phyloP scores from a whole-genome alignment of 2,888 invertebrate genomes.

The Chironomus riparius region DNA sequence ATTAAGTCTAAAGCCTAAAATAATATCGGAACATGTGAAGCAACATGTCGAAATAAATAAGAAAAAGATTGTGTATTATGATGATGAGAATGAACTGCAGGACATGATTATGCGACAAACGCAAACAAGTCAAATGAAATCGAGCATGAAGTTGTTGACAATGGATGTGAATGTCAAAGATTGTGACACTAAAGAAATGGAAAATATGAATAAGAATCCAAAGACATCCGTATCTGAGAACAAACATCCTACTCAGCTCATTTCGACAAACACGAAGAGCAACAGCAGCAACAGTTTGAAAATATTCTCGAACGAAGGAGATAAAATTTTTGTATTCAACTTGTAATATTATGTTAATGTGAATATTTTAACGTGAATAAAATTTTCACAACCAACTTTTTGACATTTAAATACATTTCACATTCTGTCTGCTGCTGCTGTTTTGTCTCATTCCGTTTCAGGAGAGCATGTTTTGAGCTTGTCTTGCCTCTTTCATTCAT shows the following conservation, averaged over 20 bases:
- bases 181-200: neutral
- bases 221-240: neutral
- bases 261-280: neutral
- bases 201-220: neutral
- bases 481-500: too few relatives aligned
- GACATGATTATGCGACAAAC: neutral
- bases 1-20: slow-evolving; percentile 6
- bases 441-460: too few relatives aligned
- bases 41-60: neutral
- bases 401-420: too few relatives aligned
- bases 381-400: too few relatives aligned
- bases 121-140: neutral
- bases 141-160: neutral
- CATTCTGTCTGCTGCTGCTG: too few relatives aligned
- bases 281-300: slow-evolving; percentile 5
- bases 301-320: slow-evolving; percentile 9
- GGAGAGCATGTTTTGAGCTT: too few relatives aligned
- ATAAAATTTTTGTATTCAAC: slow-evolving; percentile 19
- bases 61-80: slow-evolving; percentile 19
- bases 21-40: slow-evolving; percentile 3
- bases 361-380: neutral
- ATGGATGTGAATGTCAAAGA: neutral
- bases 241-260: neutral
- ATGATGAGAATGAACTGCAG: slow-evolving; percentile 9
- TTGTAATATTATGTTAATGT: slow-evolving; percentile 12